phyloP scores from a whole-genome alignment of 2,797 vertebrate genomes.

The Cirrhinus molitorella region DNA sequence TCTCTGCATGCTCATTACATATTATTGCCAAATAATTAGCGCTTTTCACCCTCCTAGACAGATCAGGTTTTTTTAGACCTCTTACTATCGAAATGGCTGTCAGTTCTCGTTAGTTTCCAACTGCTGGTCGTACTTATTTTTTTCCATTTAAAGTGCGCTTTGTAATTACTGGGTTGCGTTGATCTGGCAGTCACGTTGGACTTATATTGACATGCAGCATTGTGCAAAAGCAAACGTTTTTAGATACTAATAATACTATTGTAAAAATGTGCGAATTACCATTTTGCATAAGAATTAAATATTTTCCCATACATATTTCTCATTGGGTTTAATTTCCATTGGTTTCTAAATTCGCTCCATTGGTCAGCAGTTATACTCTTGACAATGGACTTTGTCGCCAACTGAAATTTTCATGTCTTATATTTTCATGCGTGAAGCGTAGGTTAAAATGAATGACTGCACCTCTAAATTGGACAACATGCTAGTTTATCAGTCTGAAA shows the following conservation, averaged over 20 bases:
- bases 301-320: neutral
- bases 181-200: neutral
- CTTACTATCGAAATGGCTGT: constrained; percentile 22
- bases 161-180: neutral
- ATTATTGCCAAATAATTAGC: constrained; percentile 76
- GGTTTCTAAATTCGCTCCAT: too few species aligned
- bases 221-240: neutral
- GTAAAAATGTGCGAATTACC: neutral
- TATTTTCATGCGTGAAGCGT: neutral
- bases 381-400: neutral
- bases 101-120: constrained; percentile 20
- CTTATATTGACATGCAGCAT: neutral
- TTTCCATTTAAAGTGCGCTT: neutral
- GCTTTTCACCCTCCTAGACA: constrained; percentile 57
- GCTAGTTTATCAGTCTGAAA: neutral
- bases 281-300: neutral
- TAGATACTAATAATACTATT: neutral
- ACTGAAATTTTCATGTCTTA: neutral
- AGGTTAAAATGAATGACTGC: neutral
- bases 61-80: constrained; percentile 62
- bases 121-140: neutral
- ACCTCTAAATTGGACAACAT: neutral
- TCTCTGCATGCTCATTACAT: constrained; percentile 72
- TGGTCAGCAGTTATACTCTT: too few species aligned
- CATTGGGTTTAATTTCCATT: neutral